Evolutionary conservation across 2,113 vertebrate genomes (phyloP).

Genomic region (Aegotheles bennettii): DNA sequence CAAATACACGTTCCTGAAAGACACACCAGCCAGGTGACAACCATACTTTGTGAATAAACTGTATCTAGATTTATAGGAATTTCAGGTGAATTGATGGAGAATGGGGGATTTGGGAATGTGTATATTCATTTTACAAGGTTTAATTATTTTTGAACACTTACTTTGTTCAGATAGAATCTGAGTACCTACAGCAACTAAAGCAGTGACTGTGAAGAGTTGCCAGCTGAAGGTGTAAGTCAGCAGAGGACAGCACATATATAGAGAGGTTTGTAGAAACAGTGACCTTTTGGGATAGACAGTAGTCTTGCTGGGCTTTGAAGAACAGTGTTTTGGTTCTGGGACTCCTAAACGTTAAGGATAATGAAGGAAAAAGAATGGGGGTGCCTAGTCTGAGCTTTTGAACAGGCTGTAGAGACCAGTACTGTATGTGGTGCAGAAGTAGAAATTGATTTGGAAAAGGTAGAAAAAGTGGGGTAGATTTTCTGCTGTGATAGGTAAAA

Average conservation of each 20-base stretch:
- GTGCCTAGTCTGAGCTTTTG: background rate
- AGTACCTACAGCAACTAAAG: background rate
- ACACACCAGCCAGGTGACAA: rapidly evolving
- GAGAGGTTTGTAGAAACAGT: background rate
- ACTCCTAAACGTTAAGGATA: background rate
- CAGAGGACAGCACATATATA: background rate
- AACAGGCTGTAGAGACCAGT: background rate
- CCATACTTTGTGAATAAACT: background rate
- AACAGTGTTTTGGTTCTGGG: background rate
- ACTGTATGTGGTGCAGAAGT: background rate
- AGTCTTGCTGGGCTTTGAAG: background rate
- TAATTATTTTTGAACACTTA: background rate
- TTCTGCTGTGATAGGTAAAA: background rate
- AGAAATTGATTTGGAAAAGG: background rate
- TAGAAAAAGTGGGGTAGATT: background rate
- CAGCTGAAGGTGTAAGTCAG: background rate
- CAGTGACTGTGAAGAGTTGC: background rate
- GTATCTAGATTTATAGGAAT: background rate
- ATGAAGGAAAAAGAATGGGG: background rate
- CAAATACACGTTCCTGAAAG: background rate
- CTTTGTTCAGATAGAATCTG: background rate
- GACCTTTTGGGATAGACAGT: background rate
- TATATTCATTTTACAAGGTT: background rate
- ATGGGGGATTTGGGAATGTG: background rate
- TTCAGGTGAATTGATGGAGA: background rate